Evolutionary conservation across 1,140 invertebrate genomes (phyloP), one percentile per base, ranked within the genome.

Genomic region (Penaeus vannamei): DNA sequence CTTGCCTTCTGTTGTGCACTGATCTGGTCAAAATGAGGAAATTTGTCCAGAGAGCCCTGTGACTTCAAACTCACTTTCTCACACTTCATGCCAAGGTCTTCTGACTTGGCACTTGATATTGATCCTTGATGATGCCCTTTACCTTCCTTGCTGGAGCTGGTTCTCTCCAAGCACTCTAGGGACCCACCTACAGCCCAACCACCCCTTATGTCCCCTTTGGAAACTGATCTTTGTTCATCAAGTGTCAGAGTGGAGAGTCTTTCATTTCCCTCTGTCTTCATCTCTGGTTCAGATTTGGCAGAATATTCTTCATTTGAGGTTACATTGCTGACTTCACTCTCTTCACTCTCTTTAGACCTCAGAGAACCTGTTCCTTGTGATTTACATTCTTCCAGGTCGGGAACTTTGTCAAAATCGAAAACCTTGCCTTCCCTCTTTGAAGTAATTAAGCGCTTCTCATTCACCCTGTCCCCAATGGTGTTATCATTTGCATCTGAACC

Each of bases 11-110:
- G 85, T n/a, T 90, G 89, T 36, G 88, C 88, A 61, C 85, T 84
- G 14, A 91, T 85, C 1, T 89, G 86, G 79, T 91, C 90, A 79
- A 91, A 91, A 69, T 91, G 88, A 19, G 90, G 85, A 77, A 91
- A 91, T 59, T 91, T 91, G 72, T 91, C 90, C 5, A 91, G 66
- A 1, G 90, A 91, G 46, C 87, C 90, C 82, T 91, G 85, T 64
- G 87, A 89, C 46, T 90, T 90, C 14, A 91, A 53, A 53, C 89
- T 90, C 4, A 88, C 88, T 81, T 90, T 87, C 20, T 91, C 90
- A 77, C 62, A 79, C 53, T 72, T 83, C 61, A 84, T 77, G 14
- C n/a, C 59, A 19, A 86, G 53, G 17, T 89, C 87, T 62, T 89
- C 81, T 3, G 89, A 90, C 23, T 86, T 86, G 23, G 89, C 81